Conservation (phyloP, 2,113 vertebrate species). For the Myrmecophaga tridactyla region DNA sequence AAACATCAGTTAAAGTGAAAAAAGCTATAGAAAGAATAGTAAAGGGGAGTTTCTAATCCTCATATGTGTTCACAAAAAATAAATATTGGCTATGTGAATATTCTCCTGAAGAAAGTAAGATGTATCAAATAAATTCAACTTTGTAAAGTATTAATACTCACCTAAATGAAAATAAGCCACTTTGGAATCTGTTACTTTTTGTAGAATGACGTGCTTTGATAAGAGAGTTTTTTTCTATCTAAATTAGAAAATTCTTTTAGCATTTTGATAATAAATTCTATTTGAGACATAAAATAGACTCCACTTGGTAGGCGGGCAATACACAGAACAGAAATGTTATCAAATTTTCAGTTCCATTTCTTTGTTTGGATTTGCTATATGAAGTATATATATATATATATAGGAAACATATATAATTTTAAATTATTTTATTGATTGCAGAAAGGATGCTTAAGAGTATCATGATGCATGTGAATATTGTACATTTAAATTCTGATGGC, state of each 20-base stretch:
- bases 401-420: no score
- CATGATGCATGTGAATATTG: neutral
- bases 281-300: neutral
- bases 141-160: neutral
- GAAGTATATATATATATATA: no score
- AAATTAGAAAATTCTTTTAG: neutral
- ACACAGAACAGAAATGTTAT: neutral
- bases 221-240: neutral
- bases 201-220: neutral
- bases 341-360: neutral
- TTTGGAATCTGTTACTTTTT: constrained; percentile 9
- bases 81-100: neutral
- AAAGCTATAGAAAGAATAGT: neutral
- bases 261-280: neutral
- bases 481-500: neutral
- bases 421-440: neutral
- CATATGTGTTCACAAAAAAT: neutral
- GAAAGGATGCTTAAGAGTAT: neutral
- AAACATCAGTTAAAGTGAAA: neutral
- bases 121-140: neutral
- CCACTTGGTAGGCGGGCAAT: neutral
- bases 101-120: neutral
- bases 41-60: neutral
- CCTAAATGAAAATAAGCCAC: neutral
- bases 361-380: neutral